Evolutionary conservation across 1,140 invertebrate genomes (phyloP), one percentile per base, ranked within the genome.

Genomic region (Caerostris extrusa): DNA sequence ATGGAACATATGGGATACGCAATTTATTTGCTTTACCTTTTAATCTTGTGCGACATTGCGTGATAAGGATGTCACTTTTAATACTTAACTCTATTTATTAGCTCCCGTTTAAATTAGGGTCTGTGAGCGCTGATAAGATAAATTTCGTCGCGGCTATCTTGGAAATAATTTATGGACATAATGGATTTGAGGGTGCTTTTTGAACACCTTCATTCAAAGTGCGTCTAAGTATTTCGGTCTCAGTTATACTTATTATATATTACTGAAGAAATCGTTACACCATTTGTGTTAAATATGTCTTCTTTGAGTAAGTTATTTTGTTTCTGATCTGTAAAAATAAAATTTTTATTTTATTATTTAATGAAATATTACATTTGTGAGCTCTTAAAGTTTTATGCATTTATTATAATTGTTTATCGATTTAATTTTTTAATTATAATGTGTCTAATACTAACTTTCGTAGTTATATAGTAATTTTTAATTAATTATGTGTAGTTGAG

Each of bases 51-150:
- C 19, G 71, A 53, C 71, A 53, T 14, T 14, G 12, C 12, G 14
- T 12, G 71, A 77, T 77, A 77, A 77, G 50, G 10, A 53, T 77
- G 71, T 77, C 71, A 77, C 8, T 77, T 77, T 77, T 77, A 77
- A 77, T 77, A 77, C 50, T 77, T 77, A n/a, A 8, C 12, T 50
- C 50, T 14, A 77, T 77, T 77, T 77, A 77, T 12, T 12, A 77
- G 50, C 71, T 10, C 71, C 71, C 71, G 50, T 8, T 50, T 77
- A 77, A 77, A 50, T 77, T 77, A 19, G 50, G 7, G 61, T 64
- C 61, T 64, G 34, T 64, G 3, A 0, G 7, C 69, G 34, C 50
- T 4, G 71, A 77, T 77, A 77, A 77, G 71, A 77, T 53, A 50
- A 34, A 77, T 77, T 7, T 77, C 50, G 0, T 64, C 12, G 53